Conservation (phyloP, 2,888 invertebrate genomes). For the Cheilosia vernalis region DNA sequence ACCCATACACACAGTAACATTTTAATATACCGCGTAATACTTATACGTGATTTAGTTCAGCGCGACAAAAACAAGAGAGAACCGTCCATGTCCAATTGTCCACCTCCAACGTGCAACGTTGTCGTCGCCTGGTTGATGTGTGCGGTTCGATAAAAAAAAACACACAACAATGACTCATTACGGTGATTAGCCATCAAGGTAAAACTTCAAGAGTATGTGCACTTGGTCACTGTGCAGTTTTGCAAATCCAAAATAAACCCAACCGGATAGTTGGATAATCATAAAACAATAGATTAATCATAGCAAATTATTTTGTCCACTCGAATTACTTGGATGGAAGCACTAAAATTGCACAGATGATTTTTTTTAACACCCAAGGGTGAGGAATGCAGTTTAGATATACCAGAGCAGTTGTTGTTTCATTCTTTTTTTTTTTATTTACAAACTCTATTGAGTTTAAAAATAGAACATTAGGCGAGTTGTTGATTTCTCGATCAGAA, state of each 20-base stretch:
- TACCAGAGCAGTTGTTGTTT: not conserved
- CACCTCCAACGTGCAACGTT: not conserved
- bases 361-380: too few species aligned
- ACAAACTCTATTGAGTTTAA: slow-evolving; percentile 18
- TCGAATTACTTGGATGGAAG: not conserved
- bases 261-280: not conserved
- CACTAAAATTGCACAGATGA: not conserved
- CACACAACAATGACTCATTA: slow-evolving; percentile 61
- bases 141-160: slow-evolving; percentile 52
- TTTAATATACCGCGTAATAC: slow-evolving; percentile 55
- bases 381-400: not conserved
- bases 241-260: not conserved
- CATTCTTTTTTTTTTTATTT: slow-evolving; percentile 17
- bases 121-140: slow-evolving; percentile 6
- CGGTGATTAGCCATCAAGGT: slow-evolving; percentile 65
- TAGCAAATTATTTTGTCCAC: not conserved
- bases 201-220: slow-evolving; percentile 34
- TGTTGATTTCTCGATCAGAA: slow-evolving; percentile 1
- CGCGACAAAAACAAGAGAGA: slow-evolving; percentile 37
- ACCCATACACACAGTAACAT: not conserved
- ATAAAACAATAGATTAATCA: slow-evolving; percentile 19
- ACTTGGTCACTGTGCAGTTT: slow-evolving; percentile 20
- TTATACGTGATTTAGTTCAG: slow-evolving; percentile 44
- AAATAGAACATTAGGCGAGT: slow-evolving; percentile 36
- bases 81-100: not conserved